Conservation (phyloP, 2,797 vertebrate genomes). For the Acestrorhynchus altus region DNA sequence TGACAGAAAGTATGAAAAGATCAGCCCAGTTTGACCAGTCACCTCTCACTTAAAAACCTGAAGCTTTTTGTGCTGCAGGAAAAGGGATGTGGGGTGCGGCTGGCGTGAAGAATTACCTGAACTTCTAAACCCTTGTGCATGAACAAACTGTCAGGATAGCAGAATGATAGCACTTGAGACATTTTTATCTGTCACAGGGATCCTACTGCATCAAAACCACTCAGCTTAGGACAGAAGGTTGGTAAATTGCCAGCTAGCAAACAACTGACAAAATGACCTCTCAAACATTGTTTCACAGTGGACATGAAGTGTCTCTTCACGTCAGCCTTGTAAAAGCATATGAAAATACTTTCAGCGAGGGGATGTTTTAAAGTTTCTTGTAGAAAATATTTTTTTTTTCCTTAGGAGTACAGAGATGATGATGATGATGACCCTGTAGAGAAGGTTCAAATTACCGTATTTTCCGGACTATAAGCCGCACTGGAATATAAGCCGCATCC, state of each 20-base stretch:
- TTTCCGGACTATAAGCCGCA: too few species aligned
- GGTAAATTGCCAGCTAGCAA: neutral
- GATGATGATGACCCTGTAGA: too few species aligned
- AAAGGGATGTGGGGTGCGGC: too few species aligned
- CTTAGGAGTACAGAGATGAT: too few species aligned
- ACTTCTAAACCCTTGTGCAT: neutral
- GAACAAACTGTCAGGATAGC: neutral
- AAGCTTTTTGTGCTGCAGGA: neutral
- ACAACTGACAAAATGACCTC: neutral
- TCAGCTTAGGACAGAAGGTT: neutral
- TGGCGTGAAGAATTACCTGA: neutral
- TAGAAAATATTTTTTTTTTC: neutral
- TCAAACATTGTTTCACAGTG: conserved; percentile 1
- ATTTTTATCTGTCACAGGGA: conserved; percentile 5
- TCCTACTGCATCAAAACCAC: conserved; percentile 7
- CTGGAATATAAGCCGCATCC: too few species aligned
- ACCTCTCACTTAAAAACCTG: neutral
- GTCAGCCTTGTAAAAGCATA: neutral
- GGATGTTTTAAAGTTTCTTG: neutral
- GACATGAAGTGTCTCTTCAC: neutral
- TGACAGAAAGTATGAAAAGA: neutral
- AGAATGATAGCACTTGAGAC: conserved; percentile 1
- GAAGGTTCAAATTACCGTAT: too few species aligned
- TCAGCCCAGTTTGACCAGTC: neutral
- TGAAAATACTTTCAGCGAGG: neutral